A percentile compares a stretch with the other conserved stretches of the same genome.
phyloP scores from a whole-genome alignment of 2,888 invertebrate species.

The Diloba caeruleocephala region DNA sequence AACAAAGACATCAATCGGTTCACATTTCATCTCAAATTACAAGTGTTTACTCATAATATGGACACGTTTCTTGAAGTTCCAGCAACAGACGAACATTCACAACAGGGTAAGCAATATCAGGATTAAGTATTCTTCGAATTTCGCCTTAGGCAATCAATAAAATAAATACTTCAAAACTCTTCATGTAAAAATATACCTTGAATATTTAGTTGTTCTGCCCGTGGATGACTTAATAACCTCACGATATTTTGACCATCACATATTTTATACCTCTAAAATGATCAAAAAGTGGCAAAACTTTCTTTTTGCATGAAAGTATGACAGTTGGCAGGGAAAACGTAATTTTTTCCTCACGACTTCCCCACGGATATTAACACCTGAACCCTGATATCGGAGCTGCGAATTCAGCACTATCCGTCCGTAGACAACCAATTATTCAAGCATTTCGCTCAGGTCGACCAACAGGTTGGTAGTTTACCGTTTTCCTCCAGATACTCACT shows the following conservation, averaged over 20 bases:
- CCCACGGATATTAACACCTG: slow-evolving; percentile 82
- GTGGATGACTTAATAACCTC: slow-evolving; percentile 54
- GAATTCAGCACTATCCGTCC: slow-evolving; percentile 68
- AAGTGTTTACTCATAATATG: slow-evolving; percentile 74
- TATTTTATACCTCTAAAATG: slow-evolving; percentile 30
- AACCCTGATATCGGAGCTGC: slow-evolving; percentile 68
- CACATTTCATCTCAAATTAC: slow-evolving; percentile 87
- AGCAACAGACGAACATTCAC: slow-evolving; percentile 60
- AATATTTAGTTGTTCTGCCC: slow-evolving; percentile 34
- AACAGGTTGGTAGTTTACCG: slow-evolving; percentile 76
- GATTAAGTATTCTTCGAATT: slow-evolving; percentile 70
- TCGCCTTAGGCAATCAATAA: slow-evolving; percentile 70
- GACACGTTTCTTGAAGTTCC: slow-evolving; percentile 63
- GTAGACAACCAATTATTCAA: slow-evolving; percentile 83
- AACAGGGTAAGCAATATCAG: slow-evolving; percentile 63
- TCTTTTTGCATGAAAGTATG: slow-evolving; percentile 60
- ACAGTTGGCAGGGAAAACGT: slow-evolving; percentile 46
- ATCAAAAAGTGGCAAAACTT: slow-evolving; percentile 49
- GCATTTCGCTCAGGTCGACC: slow-evolving; percentile 80
- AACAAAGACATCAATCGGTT: slow-evolving; percentile 87
- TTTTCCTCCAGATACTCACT: slow-evolving; percentile 65
- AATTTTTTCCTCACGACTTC: slow-evolving; percentile 73
- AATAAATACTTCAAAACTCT: slow-evolving; percentile 43
- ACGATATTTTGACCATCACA: too few relatives aligned
- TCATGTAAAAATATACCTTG: slow-evolving; percentile 36